Evolutionary conservation across 2,888 invertebrate species (phyloP).

Genomic region (Heliconius erato): DNA sequence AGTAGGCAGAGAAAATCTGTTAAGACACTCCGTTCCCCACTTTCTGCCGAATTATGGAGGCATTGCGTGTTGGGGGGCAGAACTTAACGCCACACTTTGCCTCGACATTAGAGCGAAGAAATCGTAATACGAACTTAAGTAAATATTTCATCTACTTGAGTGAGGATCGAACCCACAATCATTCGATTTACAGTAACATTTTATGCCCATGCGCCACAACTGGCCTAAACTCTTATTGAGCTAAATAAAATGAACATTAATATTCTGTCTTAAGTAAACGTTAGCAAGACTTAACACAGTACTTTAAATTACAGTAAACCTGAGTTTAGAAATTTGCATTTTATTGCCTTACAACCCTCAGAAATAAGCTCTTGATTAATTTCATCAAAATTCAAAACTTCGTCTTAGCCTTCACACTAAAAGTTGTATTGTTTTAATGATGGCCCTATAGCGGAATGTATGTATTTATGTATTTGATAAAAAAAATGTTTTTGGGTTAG

Average conservation of each 20-base stretch:
- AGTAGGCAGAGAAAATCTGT: too few species aligned
- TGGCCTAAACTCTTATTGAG: not conserved
- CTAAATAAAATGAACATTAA: constrained; percentile 1
- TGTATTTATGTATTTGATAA: too few species aligned
- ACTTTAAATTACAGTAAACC: constrained; percentile 25
- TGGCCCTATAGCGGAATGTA: not conserved
- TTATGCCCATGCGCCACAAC: too few species aligned
- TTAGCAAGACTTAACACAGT: constrained; percentile 24
- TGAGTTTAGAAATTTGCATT: constrained; percentile 30
- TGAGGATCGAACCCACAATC: too few species aligned
- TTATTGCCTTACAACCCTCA: constrained; percentile 17
- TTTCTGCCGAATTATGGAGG: too few species aligned
- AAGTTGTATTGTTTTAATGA: constrained; percentile 7
- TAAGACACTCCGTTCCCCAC: too few species aligned
- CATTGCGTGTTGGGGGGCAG: too few species aligned
- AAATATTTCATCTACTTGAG: too few species aligned
- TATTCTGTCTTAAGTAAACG: constrained; percentile 1
- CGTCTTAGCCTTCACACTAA: not conserved
- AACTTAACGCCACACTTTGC: too few species aligned
- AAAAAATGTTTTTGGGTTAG: not conserved
- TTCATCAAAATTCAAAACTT: constrained; percentile 28
- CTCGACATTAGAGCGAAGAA: too few species aligned
- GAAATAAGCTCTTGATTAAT: constrained; percentile 36
- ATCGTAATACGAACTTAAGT: too few species aligned
- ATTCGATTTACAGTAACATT: too few species aligned